Evolutionary conservation across 2,113 vertebrate species (phyloP).

Genomic region (Electrona antarctica): DNA sequence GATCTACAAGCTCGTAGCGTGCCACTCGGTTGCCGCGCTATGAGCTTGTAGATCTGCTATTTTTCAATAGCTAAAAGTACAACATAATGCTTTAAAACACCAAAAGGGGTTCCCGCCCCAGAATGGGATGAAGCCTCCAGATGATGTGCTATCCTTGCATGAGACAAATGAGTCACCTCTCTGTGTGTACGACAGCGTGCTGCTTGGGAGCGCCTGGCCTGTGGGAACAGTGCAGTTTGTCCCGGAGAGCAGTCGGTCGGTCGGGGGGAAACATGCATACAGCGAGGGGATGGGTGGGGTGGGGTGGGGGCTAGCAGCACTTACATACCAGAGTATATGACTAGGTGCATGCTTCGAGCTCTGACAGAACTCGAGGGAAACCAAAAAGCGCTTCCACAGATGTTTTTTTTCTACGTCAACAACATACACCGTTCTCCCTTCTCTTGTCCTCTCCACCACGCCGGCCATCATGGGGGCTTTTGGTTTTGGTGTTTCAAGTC

Average conservation of each 20-base stretch:
- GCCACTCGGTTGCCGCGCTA: too few species aligned
- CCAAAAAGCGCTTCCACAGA: conserved; percentile 78
- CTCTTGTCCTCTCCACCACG: too few species aligned
- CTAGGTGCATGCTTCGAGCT: conserved; percentile 75
- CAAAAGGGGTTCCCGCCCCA: too few species aligned
- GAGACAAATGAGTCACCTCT: conserved; percentile 66
- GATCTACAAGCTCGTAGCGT: too few species aligned
- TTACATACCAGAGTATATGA: conserved; percentile 81
- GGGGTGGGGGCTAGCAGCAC: conserved; percentile 31
- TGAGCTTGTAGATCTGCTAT: too few species aligned
- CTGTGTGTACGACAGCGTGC: too few species aligned
- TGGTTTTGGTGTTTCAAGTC: too few species aligned
- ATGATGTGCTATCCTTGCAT: conserved; percentile 52
- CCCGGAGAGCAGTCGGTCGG: conserved; percentile 54
- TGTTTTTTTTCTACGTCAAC: conserved; percentile 73
- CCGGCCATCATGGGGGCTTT: too few species aligned
- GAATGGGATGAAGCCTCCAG: conserved; percentile 43
- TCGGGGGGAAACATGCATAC: conserved; percentile 12
- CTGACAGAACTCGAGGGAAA: conserved; percentile 78
- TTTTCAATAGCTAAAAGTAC: too few species aligned
- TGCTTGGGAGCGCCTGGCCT: conserved; percentile 59
- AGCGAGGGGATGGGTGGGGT: conserved; percentile 66
- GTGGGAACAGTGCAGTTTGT: conserved; percentile 60
- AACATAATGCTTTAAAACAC: too few species aligned
- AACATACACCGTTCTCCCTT: background rate